Evolutionary conservation across 2,888 invertebrate genomes (phyloP).

Genomic region (Aleiodes alternator): DNA sequence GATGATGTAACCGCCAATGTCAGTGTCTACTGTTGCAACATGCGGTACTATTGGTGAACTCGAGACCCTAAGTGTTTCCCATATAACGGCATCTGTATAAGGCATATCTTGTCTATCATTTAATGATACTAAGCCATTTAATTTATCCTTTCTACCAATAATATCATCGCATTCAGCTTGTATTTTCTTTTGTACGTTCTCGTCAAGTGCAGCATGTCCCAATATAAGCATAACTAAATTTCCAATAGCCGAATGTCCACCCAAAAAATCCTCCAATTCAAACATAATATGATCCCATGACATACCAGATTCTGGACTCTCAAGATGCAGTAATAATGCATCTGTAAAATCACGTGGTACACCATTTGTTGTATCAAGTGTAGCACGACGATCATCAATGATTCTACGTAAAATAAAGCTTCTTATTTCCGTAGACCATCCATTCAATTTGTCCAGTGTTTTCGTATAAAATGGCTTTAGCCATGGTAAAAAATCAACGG

Average conservation of each 20-base stretch:
- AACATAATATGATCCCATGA: slow-evolving; percentile 87
- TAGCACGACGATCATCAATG: slow-evolving; percentile 79
- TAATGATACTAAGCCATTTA: slow-evolving; percentile 79
- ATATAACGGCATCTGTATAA: slow-evolving; percentile 88
- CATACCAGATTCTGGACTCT: slow-evolving; percentile 80
- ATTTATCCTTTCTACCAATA: slow-evolving; percentile 73
- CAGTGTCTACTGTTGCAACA: slow-evolving; percentile 86
- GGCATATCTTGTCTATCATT: slow-evolving; percentile 83
- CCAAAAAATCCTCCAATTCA: slow-evolving; percentile 91
- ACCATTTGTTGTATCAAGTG: slow-evolving; percentile 75
- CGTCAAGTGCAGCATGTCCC: slow-evolving; percentile 82
- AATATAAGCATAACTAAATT: slow-evolving; percentile 88
- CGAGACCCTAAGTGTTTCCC: slow-evolving; percentile 86
- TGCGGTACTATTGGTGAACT: slow-evolving; percentile 95
- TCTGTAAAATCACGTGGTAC: slow-evolving; percentile 87
- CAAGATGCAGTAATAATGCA: slow-evolving; percentile 83
- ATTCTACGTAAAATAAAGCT: slow-evolving; percentile 85
- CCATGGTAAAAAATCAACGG: slow-evolving; percentile 91
- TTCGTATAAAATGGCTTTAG: slow-evolving; percentile 83
- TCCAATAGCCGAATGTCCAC: slow-evolving; percentile 92
- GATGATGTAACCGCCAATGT: slow-evolving; percentile 83
- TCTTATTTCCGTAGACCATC: slow-evolving; percentile 84
- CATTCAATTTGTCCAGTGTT: slow-evolving; percentile 82
- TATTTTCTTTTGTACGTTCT: slow-evolving; percentile 81
- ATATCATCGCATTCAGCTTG: slow-evolving; percentile 82